Evolutionary conservation across 2,888 invertebrate species (phyloP).

Genomic region (Mythimna loreyi): DNA sequence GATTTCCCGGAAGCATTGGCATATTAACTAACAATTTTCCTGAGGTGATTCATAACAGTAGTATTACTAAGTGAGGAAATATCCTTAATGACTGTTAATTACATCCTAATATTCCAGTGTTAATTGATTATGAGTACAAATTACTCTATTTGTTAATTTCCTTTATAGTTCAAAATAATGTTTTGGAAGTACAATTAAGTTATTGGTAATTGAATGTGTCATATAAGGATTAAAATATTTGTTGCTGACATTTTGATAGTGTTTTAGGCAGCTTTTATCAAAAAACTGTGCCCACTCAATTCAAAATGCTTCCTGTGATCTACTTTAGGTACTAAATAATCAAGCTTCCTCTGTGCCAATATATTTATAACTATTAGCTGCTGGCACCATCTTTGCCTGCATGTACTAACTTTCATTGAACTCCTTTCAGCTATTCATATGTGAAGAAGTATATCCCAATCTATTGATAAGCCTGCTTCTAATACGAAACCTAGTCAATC

Average conservation of each 20-base stretch:
- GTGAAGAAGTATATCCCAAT: too few species aligned
- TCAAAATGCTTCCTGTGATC: conserved; percentile 5
- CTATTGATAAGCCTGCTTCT: too few species aligned
- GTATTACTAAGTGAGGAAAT: conserved; percentile 32
- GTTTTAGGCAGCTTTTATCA: conserved; percentile 10
- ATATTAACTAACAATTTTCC: conserved; percentile 36
- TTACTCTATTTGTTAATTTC: conserved; percentile 13
- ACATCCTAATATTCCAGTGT: conserved; percentile 17
- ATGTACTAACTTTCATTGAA: too few species aligned
- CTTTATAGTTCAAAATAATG: background rate
- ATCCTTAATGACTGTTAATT: conserved; percentile 22
- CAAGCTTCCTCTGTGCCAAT: background rate
- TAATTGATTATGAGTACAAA: conserved; percentile 4
- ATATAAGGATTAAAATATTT: background rate
- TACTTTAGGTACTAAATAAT: background rate
- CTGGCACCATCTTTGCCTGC: too few species aligned
- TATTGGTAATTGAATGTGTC: background rate
- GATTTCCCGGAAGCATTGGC: conserved; percentile 38
- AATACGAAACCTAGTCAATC: too few species aligned
- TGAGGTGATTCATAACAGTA: conserved; percentile 34
- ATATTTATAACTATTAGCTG: too few species aligned
- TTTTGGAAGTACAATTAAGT: conserved; percentile 8
- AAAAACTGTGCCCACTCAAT: background rate
- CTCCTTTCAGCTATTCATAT: too few species aligned
- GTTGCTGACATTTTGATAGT: background rate